Evolutionary conservation across 2,797 vertebrate genomes (phyloP).

Genomic region (Setipinna tenuifilis): DNA sequence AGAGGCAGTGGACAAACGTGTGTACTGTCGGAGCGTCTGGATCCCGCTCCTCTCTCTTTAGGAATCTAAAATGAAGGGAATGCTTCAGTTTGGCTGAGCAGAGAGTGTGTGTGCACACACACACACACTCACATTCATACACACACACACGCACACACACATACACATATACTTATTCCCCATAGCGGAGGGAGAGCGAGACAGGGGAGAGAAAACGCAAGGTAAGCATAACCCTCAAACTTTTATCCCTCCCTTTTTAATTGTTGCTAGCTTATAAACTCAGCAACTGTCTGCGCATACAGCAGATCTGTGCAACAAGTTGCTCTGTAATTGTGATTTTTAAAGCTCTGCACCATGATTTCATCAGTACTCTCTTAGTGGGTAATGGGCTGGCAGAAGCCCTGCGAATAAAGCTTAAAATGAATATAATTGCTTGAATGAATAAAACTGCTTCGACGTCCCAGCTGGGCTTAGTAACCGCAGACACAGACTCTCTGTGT

Average conservation of each 20-base stretch:
- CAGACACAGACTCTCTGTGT: background rate
- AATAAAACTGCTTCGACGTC: background rate
- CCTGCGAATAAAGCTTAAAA: background rate
- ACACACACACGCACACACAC: conserved; percentile 33
- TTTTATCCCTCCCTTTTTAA: background rate
- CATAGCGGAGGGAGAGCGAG: background rate
- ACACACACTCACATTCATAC: conserved; percentile 42
- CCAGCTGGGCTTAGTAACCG: background rate
- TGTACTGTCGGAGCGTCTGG: conserved; percentile 41
- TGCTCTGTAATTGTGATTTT: background rate
- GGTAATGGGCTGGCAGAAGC: background rate
- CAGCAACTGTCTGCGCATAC: background rate
- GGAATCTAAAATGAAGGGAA: conserved; percentile 60
- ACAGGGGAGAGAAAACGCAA: conserved; percentile 5
- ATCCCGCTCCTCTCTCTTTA: conserved; percentile 48
- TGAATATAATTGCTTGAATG: background rate
- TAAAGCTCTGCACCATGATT: background rate
- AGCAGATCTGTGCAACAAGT: conserved; percentile 5
- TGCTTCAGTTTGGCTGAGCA: conserved; percentile 73
- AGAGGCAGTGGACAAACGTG: conserved; percentile 26
- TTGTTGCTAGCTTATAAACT: background rate
- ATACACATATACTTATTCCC: background rate
- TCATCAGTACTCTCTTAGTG: background rate
- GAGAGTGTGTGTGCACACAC: conserved; percentile 44
- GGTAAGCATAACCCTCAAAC: conserved; percentile 15